Base-by-base conservation (phyloP, 2,888 invertebrate species). In the Vanessa cardui region DNA sequence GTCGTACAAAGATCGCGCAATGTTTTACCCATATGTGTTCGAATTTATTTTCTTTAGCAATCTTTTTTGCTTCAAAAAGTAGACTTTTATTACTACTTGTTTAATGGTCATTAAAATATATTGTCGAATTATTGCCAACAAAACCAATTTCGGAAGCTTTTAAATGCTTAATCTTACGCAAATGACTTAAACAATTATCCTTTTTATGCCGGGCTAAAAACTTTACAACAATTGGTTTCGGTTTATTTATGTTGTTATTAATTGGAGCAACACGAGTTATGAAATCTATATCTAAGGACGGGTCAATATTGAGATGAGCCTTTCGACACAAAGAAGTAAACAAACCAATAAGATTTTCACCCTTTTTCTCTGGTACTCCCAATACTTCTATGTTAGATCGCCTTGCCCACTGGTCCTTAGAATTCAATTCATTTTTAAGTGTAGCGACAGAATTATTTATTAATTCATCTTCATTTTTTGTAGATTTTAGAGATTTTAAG, bases 191-290 rank as follows among this genome's bases (percentile, higher is more conserved):
- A 31, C 26, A 54, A 54, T 54, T 31, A 31, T 54, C 54, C 20
- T 54, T 54, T 54, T 54, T 26, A 33, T 54, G 15, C 26, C 54
- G 1, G n/a, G 54, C 16, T 33, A 54, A 54, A 54, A 54, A 54
- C 20, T 20, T 54, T 18, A 54, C 54, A 9, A 54, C 31, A 16
- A 54, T 54, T 6, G 54, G 54, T 31, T 54, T 54, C 6, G 54
- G 54, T 54, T 54, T 54, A 15, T 54, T 54, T 31, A 54, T 15
- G 16, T 26, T 54, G 6, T 54, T 54, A 16, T 26, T 54, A 3
- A 16, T 31, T 31, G 54, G 54, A 12, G 54, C 54, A 16, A 54
- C 54, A 54, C 54, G 54, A 12, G 54, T 54, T 6, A 54, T 31
- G 8, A 54, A 54, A 20, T 54, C 54, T 16, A 54, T 31, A 16